These are phyloP conservation scores for Drosophila virilis DNA, from an alignment of 1,140 invertebrate species.

Conservation along the genomic window DNA sequence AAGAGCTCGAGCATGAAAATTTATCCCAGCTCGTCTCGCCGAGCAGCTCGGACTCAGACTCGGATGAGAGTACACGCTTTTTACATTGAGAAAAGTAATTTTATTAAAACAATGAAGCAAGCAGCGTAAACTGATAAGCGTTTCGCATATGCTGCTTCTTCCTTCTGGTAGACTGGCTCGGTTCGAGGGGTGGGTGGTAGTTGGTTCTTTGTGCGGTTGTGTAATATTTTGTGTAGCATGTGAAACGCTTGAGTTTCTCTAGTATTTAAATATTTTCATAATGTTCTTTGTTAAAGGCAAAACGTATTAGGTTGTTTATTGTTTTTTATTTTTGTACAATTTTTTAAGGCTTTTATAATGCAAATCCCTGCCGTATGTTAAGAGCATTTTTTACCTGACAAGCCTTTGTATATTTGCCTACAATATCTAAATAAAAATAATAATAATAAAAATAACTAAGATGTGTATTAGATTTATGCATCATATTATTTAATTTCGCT, in stretches of 20 bases:
- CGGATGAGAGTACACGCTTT: not conserved
- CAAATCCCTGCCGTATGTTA: not conserved
- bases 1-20: conserved; percentile 30
- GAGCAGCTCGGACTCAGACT: not conserved
- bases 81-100: conserved; percentile 30
- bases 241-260: not conserved
- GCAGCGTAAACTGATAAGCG: conserved; percentile 45
- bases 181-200: not conserved
- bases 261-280: conserved; percentile 38
- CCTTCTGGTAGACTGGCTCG: not conserved
- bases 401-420: not conserved
- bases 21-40: not conserved
- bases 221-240: conserved; percentile 23
- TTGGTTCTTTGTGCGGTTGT: conserved; percentile 18
- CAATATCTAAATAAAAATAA: not conserved
- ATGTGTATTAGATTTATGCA: not conserved
- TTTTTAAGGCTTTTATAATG: conserved; percentile 3
- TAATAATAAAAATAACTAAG: not conserved
- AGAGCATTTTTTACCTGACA: conserved; percentile 3
- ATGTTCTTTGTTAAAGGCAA: conserved; percentile 12
- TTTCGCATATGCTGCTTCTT: conserved; percentile 21
- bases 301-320: conserved; percentile 1
- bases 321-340: conserved; percentile 10
- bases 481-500: not conserved
- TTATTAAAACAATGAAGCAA: conserved; percentile 52